Evolutionary conservation across 2,113 vertebrate species (phyloP), one percentile per base, ranked within the genome.

Genomic region (Rutilus rutilus): DNA sequence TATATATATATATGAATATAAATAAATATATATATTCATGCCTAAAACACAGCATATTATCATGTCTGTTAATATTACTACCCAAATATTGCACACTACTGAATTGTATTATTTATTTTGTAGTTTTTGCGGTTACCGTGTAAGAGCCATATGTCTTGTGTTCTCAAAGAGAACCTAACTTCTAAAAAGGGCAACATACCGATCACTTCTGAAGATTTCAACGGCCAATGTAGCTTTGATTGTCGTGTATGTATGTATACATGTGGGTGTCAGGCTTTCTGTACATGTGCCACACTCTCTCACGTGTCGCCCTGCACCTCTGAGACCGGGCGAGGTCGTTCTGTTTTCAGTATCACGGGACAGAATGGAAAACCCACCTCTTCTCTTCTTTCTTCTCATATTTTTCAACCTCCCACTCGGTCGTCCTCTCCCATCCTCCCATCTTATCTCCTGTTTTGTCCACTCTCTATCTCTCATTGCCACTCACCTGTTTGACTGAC

Each of bases 131-230:
- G 27, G 27, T 67, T 23, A 69, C 62, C 1, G 36, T 82, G 25
- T 50, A 73, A 57, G 65, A 73, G 81, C 81, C 47, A 91, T 92
- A 90, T 91, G 92, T 88, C 90, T 89, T 88, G 84, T 89, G 87
- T 78, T 86, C 84, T 88, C 84, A 89, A 69, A 69, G 45, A 69
- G 62, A 62, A 69, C 80, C 54, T 33, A 67, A 83, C 27, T 71
- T 33, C 89, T 90, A 89, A 91, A 42, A 90, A 88, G 88, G 90
- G 90, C 92, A 92, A 88, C 90, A 90, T 83, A 86, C 87, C 79
- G 75, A 82, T 75, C 80, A 89, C 73, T 74, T 74, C 33, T 69
- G 83, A 82, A 86, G 89, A 84, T 86, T 65, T 36, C 78, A 57
- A 82, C 62, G 52, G 54, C 80, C 78, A 85, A 62, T 80, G 76